Conservation (phyloP, 2,113 vertebrate genomes). For the Pterocles orientalis region DNA sequence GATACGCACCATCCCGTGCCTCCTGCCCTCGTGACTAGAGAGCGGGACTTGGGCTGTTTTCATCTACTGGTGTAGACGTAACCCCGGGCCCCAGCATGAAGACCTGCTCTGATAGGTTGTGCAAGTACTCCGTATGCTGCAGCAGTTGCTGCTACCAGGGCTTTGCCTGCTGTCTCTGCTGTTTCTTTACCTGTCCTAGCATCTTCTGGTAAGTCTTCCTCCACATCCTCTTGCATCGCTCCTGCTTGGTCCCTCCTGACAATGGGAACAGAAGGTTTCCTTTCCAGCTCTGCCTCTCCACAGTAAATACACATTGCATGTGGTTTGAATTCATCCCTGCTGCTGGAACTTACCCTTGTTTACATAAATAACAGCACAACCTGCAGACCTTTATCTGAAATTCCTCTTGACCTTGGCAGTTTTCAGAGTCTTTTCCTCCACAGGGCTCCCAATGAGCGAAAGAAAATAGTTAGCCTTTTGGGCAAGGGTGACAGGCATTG, state of each 20-base stretch:
- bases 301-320: neutral
- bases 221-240: neutral
- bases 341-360: conserved; percentile 12
- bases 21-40: neutral
- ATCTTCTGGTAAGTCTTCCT: neutral
- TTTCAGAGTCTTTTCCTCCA: neutral
- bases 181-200: neutral
- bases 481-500: neutral
- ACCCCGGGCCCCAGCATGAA: accelerated
- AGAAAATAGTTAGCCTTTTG: neutral
- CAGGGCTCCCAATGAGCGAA: neutral
- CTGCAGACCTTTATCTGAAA: neutral
- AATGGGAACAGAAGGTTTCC: neutral
- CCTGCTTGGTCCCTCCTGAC: neutral
- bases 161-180: neutral
- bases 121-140: neutral
- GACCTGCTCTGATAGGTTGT: neutral
- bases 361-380: neutral
- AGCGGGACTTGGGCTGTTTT: neutral
- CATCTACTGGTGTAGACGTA: neutral
- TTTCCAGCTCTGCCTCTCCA: neutral
- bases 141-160: neutral
- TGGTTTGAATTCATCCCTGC: neutral
- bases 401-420: conserved; percentile 21
- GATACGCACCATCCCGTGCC: neutral